Evolutionary conservation across 2,888 invertebrate species (phyloP).

Genomic region (Dendrolimus pini): DNA sequence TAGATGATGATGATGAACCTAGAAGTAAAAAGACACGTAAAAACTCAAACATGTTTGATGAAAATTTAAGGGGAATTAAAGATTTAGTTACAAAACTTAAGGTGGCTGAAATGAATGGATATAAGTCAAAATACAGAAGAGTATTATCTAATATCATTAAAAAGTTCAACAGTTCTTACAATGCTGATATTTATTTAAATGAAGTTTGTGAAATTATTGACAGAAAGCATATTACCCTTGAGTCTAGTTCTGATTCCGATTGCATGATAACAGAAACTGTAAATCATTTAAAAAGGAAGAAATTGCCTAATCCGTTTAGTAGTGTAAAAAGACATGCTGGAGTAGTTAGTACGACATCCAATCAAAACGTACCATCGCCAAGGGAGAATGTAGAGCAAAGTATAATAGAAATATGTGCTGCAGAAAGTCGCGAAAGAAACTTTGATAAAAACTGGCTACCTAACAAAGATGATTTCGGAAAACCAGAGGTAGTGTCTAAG

Average conservation of each 20-base stretch:
- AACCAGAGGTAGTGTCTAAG: constrained; percentile 36
- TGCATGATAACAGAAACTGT: constrained; percentile 31
- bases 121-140: constrained; percentile 42
- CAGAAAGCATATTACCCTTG: constrained; percentile 39
- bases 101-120: constrained; percentile 31
- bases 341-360: constrained; percentile 7
- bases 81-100: constrained; percentile 40
- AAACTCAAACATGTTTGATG: constrained; percentile 24
- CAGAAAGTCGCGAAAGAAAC: constrained; percentile 20
- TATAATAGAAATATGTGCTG: constrained; percentile 8
- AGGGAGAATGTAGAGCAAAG: constrained; percentile 5
- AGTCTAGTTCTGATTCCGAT: constrained; percentile 54
- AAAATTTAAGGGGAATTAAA: constrained; percentile 39
- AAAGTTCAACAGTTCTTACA: constrained; percentile 52
- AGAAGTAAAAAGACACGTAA: constrained; percentile 31
- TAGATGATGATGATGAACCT: constrained; percentile 46
- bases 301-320: constrained; percentile 54
- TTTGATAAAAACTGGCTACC: constrained; percentile 49
- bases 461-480: constrained; percentile 46
- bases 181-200: constrained; percentile 48
- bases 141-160: constrained; percentile 49
- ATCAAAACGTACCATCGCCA: not conserved
- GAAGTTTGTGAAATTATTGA: constrained; percentile 40
- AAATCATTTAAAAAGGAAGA: constrained; percentile 28
- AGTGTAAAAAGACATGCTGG: constrained; percentile 44